Conservation (phyloP, 2,888 invertebrate genomes). For the Nemapogon koenigi region DNA sequence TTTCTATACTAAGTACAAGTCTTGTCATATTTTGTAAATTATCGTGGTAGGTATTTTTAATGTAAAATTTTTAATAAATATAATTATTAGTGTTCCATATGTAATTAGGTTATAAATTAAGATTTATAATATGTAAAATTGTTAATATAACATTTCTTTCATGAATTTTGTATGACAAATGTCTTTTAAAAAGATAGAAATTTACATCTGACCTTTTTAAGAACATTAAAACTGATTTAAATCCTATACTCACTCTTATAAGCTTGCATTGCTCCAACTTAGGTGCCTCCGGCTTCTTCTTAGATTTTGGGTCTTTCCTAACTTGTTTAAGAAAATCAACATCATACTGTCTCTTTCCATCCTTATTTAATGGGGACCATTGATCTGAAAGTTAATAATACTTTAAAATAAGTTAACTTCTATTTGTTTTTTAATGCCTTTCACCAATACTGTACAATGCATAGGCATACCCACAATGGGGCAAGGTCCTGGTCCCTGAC, state of each 20-base stretch:
- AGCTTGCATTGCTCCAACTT: conserved; percentile 64
- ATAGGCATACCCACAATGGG: background rate
- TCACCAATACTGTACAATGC: background rate
- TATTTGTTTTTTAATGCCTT: background rate
- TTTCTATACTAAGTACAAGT: too few relatives aligned
- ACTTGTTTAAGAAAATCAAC: conserved; percentile 81
- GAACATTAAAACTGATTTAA: background rate
- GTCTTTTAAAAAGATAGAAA: background rate
- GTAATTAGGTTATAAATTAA: too few relatives aligned
- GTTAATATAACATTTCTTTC: too few relatives aligned
- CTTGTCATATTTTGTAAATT: too few relatives aligned
- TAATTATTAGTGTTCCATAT: too few relatives aligned
- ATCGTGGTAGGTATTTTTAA: too few relatives aligned
- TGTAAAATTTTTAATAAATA: too few relatives aligned
- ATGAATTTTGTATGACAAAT: too few relatives aligned
- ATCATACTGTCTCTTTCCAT: conserved; percentile 84
- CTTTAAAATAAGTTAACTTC: background rate
- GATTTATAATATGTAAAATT: too few relatives aligned
- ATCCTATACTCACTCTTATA: conserved; percentile 41
- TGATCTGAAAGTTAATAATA: conserved; percentile 69
- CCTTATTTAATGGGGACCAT: conserved; percentile 85
- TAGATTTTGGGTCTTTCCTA: conserved; percentile 75
- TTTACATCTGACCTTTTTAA: background rate
- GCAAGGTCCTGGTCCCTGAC: background rate
- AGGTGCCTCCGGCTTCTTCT: conserved; percentile 74